Conservation (phyloP, 2,113 vertebrate genomes). For the Sylvia atricapilla region DNA sequence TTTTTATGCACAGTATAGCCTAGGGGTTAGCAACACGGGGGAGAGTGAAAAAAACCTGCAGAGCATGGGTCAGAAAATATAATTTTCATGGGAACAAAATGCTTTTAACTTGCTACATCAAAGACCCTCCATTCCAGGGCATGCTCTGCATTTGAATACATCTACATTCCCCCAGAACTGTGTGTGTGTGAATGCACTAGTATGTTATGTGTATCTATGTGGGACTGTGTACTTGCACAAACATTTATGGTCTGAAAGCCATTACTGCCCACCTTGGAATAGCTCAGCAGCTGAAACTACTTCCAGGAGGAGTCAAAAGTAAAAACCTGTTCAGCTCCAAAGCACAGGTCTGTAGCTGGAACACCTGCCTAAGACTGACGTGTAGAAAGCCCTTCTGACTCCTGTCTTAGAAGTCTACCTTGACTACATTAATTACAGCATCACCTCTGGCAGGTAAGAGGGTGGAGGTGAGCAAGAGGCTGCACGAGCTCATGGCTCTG, state of each 20-base stretch:
- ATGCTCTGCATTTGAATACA: background rate
- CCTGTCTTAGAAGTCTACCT: background rate
- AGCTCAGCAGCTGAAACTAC: background rate
- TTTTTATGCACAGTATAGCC: background rate
- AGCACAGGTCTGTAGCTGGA: background rate
- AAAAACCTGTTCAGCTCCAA: background rate
- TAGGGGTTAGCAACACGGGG: background rate
- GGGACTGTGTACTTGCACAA: background rate
- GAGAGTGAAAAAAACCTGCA: background rate
- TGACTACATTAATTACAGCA: background rate
- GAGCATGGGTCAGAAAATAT: background rate
- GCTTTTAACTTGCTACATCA: constrained; percentile 4
- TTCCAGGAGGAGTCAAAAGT: background rate
- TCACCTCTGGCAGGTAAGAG: background rate
- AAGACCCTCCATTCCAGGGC: background rate
- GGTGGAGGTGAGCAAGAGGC: background rate
- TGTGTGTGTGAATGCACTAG: background rate
- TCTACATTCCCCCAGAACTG: background rate
- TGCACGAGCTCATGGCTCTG: rapidly evolving
- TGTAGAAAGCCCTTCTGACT: background rate
- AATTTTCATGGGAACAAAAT: background rate
- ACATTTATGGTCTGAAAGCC: background rate
- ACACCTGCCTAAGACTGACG: background rate
- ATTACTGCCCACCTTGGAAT: background rate
- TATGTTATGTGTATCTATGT: background rate